These are phyloP conservation scores for Tetragnatha montana DNA, from an alignment of 2,888 invertebrate genomes.

Conservation along the genomic window DNA sequence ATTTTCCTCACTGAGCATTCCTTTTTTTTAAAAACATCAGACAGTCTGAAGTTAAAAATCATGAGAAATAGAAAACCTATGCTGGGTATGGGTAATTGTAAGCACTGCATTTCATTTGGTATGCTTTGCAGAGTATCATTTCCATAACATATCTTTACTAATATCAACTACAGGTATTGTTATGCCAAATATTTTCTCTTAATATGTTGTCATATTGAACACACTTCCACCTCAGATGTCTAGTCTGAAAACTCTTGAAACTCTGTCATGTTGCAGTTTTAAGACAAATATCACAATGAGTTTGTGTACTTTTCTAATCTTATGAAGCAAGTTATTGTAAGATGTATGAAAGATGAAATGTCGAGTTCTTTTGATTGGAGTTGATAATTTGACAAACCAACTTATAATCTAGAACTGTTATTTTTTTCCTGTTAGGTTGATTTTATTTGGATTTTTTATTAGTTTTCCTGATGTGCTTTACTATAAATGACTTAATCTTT, in stretches of 20 bases:
- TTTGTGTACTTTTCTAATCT: slow-evolving; percentile 12
- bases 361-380: background rate
- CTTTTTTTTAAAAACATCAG: background rate
- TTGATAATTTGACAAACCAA: background rate
- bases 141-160: slow-evolving; percentile 3
- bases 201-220: background rate
- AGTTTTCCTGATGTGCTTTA: no score
- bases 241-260: slow-evolving; percentile 38
- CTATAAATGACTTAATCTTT: no score
- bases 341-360: slow-evolving; percentile 3
- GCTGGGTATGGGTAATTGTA: background rate
- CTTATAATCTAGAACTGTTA: no score
- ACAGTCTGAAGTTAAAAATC: background rate
- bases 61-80: background rate
- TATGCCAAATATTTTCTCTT: slow-evolving; percentile 7
- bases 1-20: background rate
- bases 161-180: background rate
- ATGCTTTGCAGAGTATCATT: background rate
- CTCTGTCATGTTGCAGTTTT: slow-evolving; percentile 11
- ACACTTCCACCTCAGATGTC: slow-evolving; percentile 41
- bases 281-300: background rate
- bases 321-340: background rate
- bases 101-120: background rate
- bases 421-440: no score
- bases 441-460: background rate